Percentiles rank a stretch among this genome's conserved stretches.
Conservation (phyloP, 2,888 invertebrate species). For the Gymnoscelis rufifasciata region DNA sequence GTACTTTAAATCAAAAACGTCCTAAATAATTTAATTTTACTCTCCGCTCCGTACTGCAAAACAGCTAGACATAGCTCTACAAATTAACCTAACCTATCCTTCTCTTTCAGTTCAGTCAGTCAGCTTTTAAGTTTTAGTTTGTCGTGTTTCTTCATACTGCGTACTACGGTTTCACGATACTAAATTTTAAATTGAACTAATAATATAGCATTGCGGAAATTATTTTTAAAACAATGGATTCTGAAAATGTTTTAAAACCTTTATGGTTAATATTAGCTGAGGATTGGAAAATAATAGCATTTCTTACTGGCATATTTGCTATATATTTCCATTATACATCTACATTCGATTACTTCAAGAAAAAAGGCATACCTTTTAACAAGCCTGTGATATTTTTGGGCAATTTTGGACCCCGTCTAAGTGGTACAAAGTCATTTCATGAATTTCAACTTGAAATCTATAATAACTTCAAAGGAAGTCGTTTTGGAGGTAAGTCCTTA, state of each 20-base stretch:
- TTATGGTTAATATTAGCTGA: conserved; percentile 43
- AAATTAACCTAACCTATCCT: too few relatives aligned
- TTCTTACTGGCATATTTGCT: conserved; percentile 48
- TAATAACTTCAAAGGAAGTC: conserved; percentile 65
- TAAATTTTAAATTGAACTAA: too few relatives aligned
- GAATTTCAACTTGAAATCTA: conserved; percentile 67
- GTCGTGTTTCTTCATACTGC: too few relatives aligned
- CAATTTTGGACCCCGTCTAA: conserved; percentile 63
- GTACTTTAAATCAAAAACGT: too few relatives aligned
- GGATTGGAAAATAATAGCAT: conserved; percentile 57
- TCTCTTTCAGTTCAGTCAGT: too few relatives aligned
- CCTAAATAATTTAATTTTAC: too few relatives aligned
- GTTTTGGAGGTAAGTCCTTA: conserved; percentile 62
- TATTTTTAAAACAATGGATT: conserved; percentile 40
- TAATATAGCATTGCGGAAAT: too few relatives aligned
- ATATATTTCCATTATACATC: conserved; percentile 66
- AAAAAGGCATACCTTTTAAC: conserved; percentile 61
- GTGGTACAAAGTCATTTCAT: conserved; percentile 64
- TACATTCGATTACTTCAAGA: conserved; percentile 67
- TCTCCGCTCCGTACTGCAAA: too few relatives aligned
- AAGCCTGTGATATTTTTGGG: conserved; percentile 72
- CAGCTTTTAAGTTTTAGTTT: too few relatives aligned
- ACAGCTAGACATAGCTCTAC: too few relatives aligned
- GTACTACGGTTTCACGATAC: too few relatives aligned
- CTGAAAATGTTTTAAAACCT: conserved; percentile 40